These are phyloP conservation scores for Acleris cristana DNA, from an alignment of 2,888 invertebrate species.

Conservation along the genomic window DNA sequence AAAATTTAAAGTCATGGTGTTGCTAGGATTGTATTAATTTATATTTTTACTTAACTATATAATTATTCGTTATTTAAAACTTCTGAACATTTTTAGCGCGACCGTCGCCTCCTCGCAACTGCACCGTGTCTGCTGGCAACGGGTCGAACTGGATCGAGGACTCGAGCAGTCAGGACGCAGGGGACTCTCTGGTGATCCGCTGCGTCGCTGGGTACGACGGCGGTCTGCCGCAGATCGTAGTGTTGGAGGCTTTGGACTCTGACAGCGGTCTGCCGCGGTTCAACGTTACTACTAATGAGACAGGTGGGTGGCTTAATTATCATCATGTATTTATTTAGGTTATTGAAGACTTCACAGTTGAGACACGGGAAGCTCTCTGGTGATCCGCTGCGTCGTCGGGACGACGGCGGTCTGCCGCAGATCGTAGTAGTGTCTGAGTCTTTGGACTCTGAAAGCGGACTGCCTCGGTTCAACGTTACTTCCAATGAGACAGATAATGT, in stretches of 20 bases:
- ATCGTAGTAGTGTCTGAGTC: slow-evolving; percentile 93
- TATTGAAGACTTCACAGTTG: too few species aligned
- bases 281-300: slow-evolving; percentile 87
- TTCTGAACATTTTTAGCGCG: slow-evolving; percentile 81
- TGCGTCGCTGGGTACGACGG: slow-evolving; percentile 95
- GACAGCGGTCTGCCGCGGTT: slow-evolving; percentile 86
- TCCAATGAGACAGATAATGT: slow-evolving; percentile 78
- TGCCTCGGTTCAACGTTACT: slow-evolving; percentile 88
- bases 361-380: slow-evolving; percentile 73
- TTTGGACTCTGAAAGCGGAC: slow-evolving; percentile 88
- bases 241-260: slow-evolving; percentile 92
- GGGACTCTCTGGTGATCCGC: slow-evolving; percentile 87
- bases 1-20: not conserved
- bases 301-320: slow-evolving; percentile 56
- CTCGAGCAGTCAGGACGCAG: slow-evolving; percentile 62
- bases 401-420: slow-evolving; percentile 95
- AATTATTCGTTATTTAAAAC: too few species aligned
- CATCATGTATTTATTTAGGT: not conserved
- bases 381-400: slow-evolving; percentile 93
- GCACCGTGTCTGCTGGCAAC: slow-evolving; percentile 88
- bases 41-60: too few species aligned
- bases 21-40: too few species aligned
- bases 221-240: slow-evolving; percentile 92
- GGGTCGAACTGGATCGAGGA: slow-evolving; percentile 80
- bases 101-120: slow-evolving; percentile 92